Base-by-base conservation (phyloP, 2,113 vertebrate species). In the Oncorhynchus nerka region DNA sequence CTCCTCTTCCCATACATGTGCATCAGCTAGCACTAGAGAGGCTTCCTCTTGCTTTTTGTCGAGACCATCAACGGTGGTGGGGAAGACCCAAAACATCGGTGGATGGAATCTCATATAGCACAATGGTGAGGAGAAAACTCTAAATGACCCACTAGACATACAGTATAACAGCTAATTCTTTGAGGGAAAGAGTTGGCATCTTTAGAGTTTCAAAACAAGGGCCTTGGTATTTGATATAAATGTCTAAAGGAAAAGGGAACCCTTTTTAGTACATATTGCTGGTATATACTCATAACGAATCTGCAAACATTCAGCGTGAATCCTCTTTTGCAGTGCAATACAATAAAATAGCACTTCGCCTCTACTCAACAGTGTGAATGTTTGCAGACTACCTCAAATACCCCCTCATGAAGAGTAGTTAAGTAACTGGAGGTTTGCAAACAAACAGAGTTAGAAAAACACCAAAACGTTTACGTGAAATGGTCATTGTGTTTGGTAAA, bases 1-100 rank as follows among this genome's bases (percentile, higher is more conserved):
- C 79, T 84, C 75, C 32, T 51, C 49, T 75, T 81, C 76, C 78
- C 70, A 28, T 75, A 80, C 72, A 51, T 82, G 51, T 55, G 59
- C 59, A 16, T 62, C 59, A 22, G 59, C 59, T 24, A 22, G 59
- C n/a, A 16, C 7, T 24, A 62, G 59, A 62, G 59, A 62, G 59
- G 13, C 59, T 78, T 77, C 70, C 79, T 32, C 79, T 73, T 49
- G 83, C 85, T 83, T 84, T 84, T 86, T 86, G 82, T 87, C 78
- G 71, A 81, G 51, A 82, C 70, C 79, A 26, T 81, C 76, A 20
- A n/a, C 19, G 5, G 49, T 15, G 9, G 49, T 2, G 51, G 51
- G 51, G 51, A 45, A 67, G 67, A 68, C 30, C 67, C 16, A 19
- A 68, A 45, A 68, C 67, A 68, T 68, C 19, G 20, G 67, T 68